Conservation (phyloP, 2,113 vertebrate genomes). For the Dunckerocampus dactyliophorus region DNA sequence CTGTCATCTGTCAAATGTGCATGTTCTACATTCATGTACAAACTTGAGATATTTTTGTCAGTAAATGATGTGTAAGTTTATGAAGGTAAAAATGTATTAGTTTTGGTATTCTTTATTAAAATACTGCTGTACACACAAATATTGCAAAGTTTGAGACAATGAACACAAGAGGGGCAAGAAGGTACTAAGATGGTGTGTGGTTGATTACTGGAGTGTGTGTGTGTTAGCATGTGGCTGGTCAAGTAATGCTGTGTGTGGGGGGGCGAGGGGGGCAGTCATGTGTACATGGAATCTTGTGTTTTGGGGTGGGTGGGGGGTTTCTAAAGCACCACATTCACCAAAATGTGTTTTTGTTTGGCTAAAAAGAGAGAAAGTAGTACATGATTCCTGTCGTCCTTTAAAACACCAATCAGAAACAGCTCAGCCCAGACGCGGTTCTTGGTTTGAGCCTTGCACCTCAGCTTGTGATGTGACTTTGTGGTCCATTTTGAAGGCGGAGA, state of each 20-base stretch:
- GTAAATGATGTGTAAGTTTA: too few species aligned
- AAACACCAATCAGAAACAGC: constrained; percentile 32
- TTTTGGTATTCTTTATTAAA: constrained; percentile 99
- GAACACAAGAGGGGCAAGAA: constrained; percentile 72
- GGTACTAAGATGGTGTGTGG: constrained; percentile 66
- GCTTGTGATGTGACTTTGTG: too few species aligned
- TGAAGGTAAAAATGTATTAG: constrained; percentile 13
- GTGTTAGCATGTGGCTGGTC: neutral
- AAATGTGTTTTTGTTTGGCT: constrained; percentile 50
- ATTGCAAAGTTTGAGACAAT: constrained; percentile 81
- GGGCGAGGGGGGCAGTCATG: neutral
- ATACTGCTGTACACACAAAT: constrained; percentile 99
- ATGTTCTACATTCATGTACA: too few species aligned
- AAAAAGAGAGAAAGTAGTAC: constrained; percentile 53
- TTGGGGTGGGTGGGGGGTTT: constrained; percentile 32
- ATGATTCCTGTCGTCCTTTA: constrained; percentile 43
- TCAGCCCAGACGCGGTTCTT: too few species aligned
- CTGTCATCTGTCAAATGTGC: too few species aligned
- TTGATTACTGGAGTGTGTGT: constrained; percentile 35
- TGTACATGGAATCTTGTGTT: constrained; percentile 13
- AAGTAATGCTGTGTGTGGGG: neutral
- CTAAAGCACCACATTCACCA: constrained; percentile 75
- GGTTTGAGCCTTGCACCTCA: too few species aligned
- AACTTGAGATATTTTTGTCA: neutral
- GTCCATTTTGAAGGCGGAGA: neutral